Evolutionary conservation across 2,113 vertebrate genomes (phyloP).

Genomic region (Seriola aureovittata): DNA sequence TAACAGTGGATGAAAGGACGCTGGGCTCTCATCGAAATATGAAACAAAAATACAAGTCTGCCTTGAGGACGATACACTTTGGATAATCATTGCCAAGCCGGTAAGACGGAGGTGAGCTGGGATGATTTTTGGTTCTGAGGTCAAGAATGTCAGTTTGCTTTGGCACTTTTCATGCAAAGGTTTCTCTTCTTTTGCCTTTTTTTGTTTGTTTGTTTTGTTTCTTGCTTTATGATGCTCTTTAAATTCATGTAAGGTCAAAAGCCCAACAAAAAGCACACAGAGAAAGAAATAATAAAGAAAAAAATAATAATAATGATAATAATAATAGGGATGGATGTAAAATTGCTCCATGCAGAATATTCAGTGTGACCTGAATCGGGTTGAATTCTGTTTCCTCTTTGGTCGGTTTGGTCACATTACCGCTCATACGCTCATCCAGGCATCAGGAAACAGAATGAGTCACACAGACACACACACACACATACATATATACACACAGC

Average conservation of each 20-base stretch:
- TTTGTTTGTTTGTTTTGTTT: not conserved
- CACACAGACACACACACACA: slow-evolving; percentile 27
- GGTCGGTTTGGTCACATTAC: slow-evolving; percentile 34
- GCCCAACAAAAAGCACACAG: slow-evolving; percentile 71
- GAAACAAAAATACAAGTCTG: slow-evolving; percentile 41
- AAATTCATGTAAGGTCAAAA: slow-evolving; percentile 21
- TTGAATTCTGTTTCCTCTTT: slow-evolving; percentile 43
- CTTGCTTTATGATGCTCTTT: slow-evolving; percentile 48
- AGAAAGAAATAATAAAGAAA: not conserved
- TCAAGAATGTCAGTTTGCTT: slow-evolving; percentile 67
- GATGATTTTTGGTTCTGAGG: slow-evolving; percentile 20
- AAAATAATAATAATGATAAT: not conserved
- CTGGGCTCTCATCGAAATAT: slow-evolving; percentile 42
- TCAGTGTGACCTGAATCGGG: slow-evolving; percentile 25
- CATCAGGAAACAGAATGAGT: slow-evolving; percentile 50
- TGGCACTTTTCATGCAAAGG: slow-evolving; percentile 65
- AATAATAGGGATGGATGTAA: slow-evolving; percentile 42
- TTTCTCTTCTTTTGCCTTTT: slow-evolving; percentile 65
- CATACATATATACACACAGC: slow-evolving; percentile 28
- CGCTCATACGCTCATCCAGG: slow-evolving; percentile 23
- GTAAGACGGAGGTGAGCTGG: slow-evolving; percentile 22
- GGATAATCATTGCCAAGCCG: slow-evolving; percentile 64
- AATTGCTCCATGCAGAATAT: slow-evolving; percentile 30
- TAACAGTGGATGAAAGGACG: slow-evolving; percentile 33
- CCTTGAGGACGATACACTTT: slow-evolving; percentile 50